phyloP scores from a whole-genome alignment of 2,113 vertebrate species.

The Leiothrix lutea region DNA sequence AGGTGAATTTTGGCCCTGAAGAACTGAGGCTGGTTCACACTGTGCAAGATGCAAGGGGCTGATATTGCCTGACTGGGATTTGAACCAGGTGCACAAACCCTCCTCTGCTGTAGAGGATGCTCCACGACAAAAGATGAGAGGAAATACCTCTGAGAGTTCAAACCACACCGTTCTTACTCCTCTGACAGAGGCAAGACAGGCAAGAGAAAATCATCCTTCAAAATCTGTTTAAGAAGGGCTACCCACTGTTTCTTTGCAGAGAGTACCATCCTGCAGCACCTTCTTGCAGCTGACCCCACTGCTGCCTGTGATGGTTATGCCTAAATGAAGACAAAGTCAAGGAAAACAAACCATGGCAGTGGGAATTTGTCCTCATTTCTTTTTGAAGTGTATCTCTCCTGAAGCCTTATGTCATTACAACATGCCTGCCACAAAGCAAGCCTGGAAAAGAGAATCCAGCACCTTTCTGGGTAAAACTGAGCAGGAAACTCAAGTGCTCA shows the following conservation, averaged over 20 bases:
- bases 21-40: not conserved
- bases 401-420: not conserved
- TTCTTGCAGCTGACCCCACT: not conserved
- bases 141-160: not conserved
- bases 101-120: not conserved
- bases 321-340: not conserved
- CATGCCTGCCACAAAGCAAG: not conserved
- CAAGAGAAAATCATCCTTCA: not conserved
- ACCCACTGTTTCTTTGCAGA: not conserved
- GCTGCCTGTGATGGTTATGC: not conserved
- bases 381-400: not conserved
- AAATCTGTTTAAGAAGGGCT: not conserved
- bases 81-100: not conserved
- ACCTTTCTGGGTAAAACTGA: not conserved
- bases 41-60: not conserved
- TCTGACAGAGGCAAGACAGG: not conserved
- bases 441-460: not conserved
- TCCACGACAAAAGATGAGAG: not conserved
- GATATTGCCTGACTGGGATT: not conserved
- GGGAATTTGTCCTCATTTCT: not conserved
- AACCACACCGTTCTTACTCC: not conserved
- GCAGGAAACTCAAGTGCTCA: not conserved
- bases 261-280: not conserved
- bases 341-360: not conserved
- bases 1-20: conserved; percentile 2